Percentiles rank a stretch among this genome's conserved stretches.
Evolutionary conservation across 2,113 vertebrate species (phyloP).

Genomic region (Chaetorhynchus papuensis): DNA sequence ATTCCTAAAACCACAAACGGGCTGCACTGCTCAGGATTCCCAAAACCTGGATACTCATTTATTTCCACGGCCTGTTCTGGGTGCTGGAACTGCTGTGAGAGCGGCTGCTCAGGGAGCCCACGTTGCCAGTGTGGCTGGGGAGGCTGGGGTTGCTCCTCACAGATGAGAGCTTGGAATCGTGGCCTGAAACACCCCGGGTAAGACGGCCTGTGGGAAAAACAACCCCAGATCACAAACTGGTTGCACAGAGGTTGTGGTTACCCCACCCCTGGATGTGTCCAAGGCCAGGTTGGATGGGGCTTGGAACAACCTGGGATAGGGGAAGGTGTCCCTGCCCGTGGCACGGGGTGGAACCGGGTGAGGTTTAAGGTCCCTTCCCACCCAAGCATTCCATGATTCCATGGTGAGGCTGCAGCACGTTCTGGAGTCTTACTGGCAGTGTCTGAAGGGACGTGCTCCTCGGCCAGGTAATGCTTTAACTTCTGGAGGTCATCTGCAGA

Average conservation of each 20-base stretch:
- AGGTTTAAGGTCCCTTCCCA: neutral
- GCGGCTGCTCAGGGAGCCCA: constrained; percentile 40
- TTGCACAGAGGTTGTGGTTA: accelerated
- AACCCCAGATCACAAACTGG: neutral
- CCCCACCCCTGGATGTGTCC: neutral
- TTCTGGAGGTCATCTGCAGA: constrained; percentile 82
- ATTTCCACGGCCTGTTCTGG: constrained; percentile 69
- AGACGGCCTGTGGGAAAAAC: constrained; percentile 67
- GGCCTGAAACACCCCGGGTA: constrained; percentile 72
- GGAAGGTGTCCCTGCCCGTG: neutral
- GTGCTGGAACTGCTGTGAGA: constrained; percentile 58
- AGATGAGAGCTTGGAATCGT: constrained; percentile 60
- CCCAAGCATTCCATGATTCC: neutral
- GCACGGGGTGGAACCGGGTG: neutral
- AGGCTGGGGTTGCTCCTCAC: constrained; percentile 60
- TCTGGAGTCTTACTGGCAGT: constrained; percentile 76
- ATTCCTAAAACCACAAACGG: constrained; percentile 45
- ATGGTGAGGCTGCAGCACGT: accelerated
- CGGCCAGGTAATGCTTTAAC: constrained; percentile 82
- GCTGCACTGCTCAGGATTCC: constrained; percentile 15
- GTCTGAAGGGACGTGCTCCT: constrained; percentile 71
- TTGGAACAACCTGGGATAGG: neutral
- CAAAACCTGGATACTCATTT: constrained; percentile 17
- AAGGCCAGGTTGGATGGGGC: neutral
- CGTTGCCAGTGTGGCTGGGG: neutral